Evolutionary conservation across 2,113 vertebrate genomes (phyloP), one percentile per base, ranked within the genome.

Genomic region (Hippotragus niger): DNA sequence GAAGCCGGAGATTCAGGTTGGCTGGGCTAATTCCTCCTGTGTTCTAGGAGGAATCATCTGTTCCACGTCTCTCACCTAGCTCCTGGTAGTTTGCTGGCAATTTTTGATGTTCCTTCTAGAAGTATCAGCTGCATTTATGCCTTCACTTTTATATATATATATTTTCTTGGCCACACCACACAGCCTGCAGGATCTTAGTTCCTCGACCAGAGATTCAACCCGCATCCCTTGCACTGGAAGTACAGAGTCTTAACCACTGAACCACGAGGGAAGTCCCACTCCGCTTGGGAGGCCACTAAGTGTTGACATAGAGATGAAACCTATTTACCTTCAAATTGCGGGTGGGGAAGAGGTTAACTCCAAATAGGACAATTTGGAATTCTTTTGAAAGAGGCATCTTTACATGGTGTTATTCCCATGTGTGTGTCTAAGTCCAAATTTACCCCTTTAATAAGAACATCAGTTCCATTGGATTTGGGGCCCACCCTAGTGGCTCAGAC

Each of bases 241-340:
- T 11, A 36, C 62, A 36, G 64, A 71, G 67, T 36, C 67, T 71
- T 36, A 40, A 71, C n/a, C 67, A 40, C n/a, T 23, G n/a, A n/a
- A 21, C 19, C n/a, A 23, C 5, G 10, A 40, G 19, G 17, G 67
- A 23, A 71, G 67, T 11, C 10, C 67, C 67, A 0, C n/a, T 71
- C n/a, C 0, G 0, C n/a, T 5, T 71, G n/a, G n/a, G n/a, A 40
- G 67, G 2, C 9, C 17, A 5, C 64, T 2, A 36, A 36, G n/a
- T 11, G 9, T 21, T 21, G n/a, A 71, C n/a, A 71, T 3, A 19
- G 17, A 71, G 17, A 36, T 71, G 64, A 71, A 36, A 36, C n/a
- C n/a, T 23, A 71, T 21, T 71, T 40, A 71, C 67, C 9, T 71
- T 23, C n/a, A 71, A 17, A 19, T 9, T 40, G n/a, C 10, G 67